phyloP scores from a whole-genome alignment of 2,113 vertebrate species.

The Labeo catla region DNA sequence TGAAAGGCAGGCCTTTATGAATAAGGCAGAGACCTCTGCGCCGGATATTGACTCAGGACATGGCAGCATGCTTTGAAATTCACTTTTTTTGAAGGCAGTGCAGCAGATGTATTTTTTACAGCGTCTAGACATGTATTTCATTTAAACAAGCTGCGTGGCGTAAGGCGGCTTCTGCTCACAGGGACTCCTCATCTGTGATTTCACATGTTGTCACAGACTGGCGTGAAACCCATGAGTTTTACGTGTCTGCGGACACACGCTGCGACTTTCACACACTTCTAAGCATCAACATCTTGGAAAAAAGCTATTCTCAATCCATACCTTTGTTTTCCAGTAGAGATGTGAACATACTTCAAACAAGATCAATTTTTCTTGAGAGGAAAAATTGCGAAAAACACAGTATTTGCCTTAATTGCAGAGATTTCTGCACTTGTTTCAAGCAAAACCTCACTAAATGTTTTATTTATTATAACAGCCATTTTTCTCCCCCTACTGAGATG shows the following conservation, averaged over 20 bases:
- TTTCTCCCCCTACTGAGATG: background rate
- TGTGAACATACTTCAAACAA: background rate
- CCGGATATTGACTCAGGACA: conserved; percentile 81
- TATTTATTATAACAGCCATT: background rate
- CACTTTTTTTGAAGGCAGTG: conserved; percentile 77
- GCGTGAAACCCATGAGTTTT: conserved; percentile 17
- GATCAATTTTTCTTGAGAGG: background rate
- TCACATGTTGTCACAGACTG: conserved; percentile 18
- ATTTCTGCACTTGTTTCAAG: background rate
- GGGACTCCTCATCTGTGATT: conserved; percentile 36
- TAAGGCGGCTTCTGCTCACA: conserved; percentile 11
- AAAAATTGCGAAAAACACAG: background rate
- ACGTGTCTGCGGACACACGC: background rate
- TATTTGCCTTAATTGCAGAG: background rate
- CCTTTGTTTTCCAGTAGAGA: conserved; percentile 3
- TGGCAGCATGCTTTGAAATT: conserved; percentile 80
- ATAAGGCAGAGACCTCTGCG: conserved; percentile 77
- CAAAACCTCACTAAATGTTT: conserved; percentile 4
- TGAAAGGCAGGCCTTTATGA: conserved; percentile 69
- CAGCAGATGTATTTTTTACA: conserved; percentile 79
- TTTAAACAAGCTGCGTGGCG: conserved; percentile 71
- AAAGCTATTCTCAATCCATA: background rate
- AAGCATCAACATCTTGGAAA: background rate
- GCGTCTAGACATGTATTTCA: conserved; percentile 81
- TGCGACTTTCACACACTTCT: background rate